phyloP scores from a whole-genome alignment of 2,888 invertebrate genomes.

The Xanthia togata region DNA sequence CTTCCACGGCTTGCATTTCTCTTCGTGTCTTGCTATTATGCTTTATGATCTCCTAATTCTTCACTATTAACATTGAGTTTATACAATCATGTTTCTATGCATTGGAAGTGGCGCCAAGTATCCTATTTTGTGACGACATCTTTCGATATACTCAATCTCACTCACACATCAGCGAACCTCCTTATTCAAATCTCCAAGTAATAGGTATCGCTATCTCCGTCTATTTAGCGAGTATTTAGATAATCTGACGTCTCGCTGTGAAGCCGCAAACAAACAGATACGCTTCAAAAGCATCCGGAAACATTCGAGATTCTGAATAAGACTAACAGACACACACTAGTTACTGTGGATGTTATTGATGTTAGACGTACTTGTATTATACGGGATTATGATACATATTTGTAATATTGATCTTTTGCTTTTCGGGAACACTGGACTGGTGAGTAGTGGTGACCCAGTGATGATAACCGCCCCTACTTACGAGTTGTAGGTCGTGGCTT shows the following conservation, averaged over 20 bases:
- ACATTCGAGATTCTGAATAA: constrained; percentile 51
- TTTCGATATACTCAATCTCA: constrained; percentile 5
- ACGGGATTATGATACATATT: constrained; percentile 30
- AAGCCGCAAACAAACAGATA: constrained; percentile 56
- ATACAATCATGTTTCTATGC: neutral
- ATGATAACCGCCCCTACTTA: too few species aligned
- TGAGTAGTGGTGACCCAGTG: too few species aligned
- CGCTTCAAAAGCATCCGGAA: constrained; percentile 59
- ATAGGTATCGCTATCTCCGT: constrained; percentile 44
- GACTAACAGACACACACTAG: constrained; percentile 41
- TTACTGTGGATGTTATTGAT: constrained; percentile 10
- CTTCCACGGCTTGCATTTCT: neutral
- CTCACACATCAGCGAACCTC: constrained; percentile 32
- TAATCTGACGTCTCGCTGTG: constrained; percentile 60
- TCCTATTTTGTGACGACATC: constrained; percentile 5
- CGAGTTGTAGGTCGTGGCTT: too few species aligned
- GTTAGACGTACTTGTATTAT: constrained; percentile 16
- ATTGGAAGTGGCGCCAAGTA: constrained; percentile 38
- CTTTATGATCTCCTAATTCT: neutral
- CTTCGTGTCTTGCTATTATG: neutral
- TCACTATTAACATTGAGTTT: neutral
- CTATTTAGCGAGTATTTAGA: constrained; percentile 58
- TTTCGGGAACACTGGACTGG: neutral
- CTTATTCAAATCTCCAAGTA: constrained; percentile 35
- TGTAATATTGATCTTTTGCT: neutral